These are phyloP conservation scores for Panagrolaimus sp. DNA, from an alignment of 1,140 invertebrate genomes.

Conservation along the genomic window DNA sequence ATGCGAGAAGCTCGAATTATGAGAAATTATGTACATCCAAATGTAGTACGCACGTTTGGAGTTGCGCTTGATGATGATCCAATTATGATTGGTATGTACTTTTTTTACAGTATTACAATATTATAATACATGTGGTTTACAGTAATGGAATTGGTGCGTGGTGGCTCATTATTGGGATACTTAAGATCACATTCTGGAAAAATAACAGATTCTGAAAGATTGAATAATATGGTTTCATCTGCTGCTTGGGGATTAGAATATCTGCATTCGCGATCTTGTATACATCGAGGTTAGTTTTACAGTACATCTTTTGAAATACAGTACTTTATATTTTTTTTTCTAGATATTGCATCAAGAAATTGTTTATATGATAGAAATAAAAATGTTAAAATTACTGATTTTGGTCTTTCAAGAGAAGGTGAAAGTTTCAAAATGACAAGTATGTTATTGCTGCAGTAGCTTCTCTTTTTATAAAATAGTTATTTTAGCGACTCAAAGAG, in stretches of 20 bases:
- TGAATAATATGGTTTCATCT: constrained; percentile 21
- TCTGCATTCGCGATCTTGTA: constrained; percentile 18
- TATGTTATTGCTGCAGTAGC: no score
- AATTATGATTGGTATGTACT: constrained; percentile 34
- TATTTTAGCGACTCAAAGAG: background rate
- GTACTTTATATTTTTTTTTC: constrained; percentile 64
- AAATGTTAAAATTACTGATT: constrained; percentile 19
- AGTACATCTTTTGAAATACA: background rate
- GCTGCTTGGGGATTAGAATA: constrained; percentile 27
- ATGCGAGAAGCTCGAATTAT: constrained; percentile 36
- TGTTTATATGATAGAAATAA: constrained; percentile 10
- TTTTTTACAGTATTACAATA: background rate
- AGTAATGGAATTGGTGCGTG: constrained; percentile 21
- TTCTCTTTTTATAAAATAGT: no score
- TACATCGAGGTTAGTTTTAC: constrained; percentile 10
- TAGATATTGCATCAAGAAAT: constrained; percentile 58
- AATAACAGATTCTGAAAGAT: background rate
- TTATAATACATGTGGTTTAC: background rate
- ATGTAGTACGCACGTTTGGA: constrained; percentile 33
- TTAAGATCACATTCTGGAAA: background rate
- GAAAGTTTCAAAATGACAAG: constrained; percentile 17
- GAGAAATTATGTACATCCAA: constrained; percentile 29
- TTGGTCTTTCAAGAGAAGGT: constrained; percentile 26
- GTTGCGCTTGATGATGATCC: constrained; percentile 33
- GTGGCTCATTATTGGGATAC: constrained; percentile 15